Conservation (phyloP, 2,113 vertebrate genomes). For the Sceloporus tristichus region DNA sequence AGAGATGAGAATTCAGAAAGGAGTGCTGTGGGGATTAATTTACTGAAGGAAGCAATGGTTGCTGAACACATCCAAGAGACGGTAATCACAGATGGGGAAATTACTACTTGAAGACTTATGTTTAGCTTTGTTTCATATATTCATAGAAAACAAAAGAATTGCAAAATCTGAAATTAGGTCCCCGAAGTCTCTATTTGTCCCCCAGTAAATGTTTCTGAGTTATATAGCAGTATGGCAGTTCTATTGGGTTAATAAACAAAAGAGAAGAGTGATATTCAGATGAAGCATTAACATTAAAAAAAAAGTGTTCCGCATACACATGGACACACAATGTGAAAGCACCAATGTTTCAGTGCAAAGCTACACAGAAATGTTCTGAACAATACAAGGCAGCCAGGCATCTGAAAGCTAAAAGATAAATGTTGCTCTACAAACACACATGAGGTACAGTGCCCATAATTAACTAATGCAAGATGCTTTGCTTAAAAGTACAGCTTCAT, state of each 20-base stretch:
- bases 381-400: slow-evolving; percentile 58
- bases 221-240: slow-evolving; percentile 6
- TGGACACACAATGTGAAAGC: slow-evolving; percentile 2
- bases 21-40: slow-evolving; percentile 61
- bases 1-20: slow-evolving; percentile 60
- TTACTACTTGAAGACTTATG: slow-evolving; percentile 52
- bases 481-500: slow-evolving; percentile 49
- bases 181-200: not conserved
- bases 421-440: slow-evolving; percentile 28
- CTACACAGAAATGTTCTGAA: slow-evolving; percentile 36
- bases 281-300: slow-evolving; percentile 33
- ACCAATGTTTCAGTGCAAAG: slow-evolving; percentile 38
- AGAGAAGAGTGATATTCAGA: slow-evolving; percentile 26
- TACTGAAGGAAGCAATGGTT: slow-evolving; percentile 57
- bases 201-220: slow-evolving; percentile 42
- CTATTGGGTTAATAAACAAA: slow-evolving; percentile 10
- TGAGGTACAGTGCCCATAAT: slow-evolving; percentile 52
- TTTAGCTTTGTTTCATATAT: slow-evolving; percentile 41
- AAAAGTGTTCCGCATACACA: slow-evolving; percentile 18
- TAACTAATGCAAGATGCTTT: slow-evolving; percentile 48
- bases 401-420: slow-evolving; percentile 57
- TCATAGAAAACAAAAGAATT: slow-evolving; percentile 51
- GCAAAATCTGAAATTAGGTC: slow-evolving; percentile 41
- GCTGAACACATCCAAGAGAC: slow-evolving; percentile 56
- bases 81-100: slow-evolving; percentile 49